These are phyloP conservation scores for Nematopogon swammerdamellus DNA, from an alignment of 2,888 invertebrate species.

Conservation along the genomic window DNA sequence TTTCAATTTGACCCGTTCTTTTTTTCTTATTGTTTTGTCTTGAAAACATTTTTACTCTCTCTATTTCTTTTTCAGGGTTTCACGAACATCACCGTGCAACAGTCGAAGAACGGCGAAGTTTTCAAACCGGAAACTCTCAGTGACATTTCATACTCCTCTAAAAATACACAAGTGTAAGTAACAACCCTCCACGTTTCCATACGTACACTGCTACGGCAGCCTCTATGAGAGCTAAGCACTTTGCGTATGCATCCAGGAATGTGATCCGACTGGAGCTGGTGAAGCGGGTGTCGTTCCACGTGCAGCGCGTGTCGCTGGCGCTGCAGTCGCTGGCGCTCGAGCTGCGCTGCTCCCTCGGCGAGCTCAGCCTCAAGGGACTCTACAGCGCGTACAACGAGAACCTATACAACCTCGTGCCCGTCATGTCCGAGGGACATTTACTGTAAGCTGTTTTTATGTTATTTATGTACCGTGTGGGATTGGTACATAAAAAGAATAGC, in stretches of 20 bases:
- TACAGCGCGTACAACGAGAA: conserved; percentile 50
- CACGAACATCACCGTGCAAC: conserved; percentile 54
- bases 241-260: too few species aligned
- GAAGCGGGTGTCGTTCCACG: conserved; percentile 40
- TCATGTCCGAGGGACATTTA: conserved; percentile 46
- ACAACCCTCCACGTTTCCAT: too few species aligned
- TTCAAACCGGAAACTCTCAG: conserved; percentile 41
- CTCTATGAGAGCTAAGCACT: too few species aligned
- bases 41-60: background rate
- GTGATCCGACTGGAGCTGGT: conserved; percentile 35
- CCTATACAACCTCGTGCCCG: conserved; percentile 43
- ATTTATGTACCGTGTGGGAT: too few species aligned
- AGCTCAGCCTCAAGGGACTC: conserved; percentile 38
- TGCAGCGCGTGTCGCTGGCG: conserved; percentile 35
- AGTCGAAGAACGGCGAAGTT: conserved; percentile 46
- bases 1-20: too few species aligned
- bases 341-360: conserved; percentile 40
- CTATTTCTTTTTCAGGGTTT: conserved; percentile 43
- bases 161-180: conserved; percentile 58
- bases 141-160: conserved; percentile 51
- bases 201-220: too few species aligned
- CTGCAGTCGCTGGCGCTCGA: conserved; percentile 39
- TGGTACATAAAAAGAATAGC: too few species aligned
- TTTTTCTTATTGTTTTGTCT: background rate
- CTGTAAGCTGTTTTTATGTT: conserved; percentile 30